A percentile compares a stretch with the other conserved stretches of the same genome.
phyloP scores from a whole-genome alignment of 30 jellyfish, hydroid and myxozoan species.

The Aurelia aurita complex sp. Pacific region DNA sequence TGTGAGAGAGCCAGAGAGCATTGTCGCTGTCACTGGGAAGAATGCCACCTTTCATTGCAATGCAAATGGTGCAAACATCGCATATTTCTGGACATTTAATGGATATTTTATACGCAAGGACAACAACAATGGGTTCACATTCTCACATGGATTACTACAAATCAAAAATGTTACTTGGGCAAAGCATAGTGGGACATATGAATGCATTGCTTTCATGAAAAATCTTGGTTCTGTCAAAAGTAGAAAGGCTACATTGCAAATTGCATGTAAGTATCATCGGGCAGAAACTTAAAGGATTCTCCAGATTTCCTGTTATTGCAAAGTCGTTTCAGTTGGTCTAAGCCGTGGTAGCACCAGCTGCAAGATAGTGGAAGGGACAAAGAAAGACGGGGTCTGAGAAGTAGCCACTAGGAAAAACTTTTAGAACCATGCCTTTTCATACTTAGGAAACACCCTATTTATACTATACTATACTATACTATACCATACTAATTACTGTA shows the following conservation, averaged over 20 bases:
- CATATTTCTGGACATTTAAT: conserved; percentile 24
- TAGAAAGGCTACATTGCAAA: neutral
- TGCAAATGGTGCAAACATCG: neutral
- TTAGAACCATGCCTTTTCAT: too few species aligned
- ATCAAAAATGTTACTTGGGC: neutral
- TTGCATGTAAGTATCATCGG: conserved; percentile 23
- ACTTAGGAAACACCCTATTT: too few species aligned
- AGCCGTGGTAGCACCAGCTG: too few species aligned
- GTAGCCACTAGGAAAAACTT: too few species aligned
- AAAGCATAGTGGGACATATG: conserved; percentile 15
- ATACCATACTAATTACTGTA: too few species aligned
- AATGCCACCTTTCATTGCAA: conserved; percentile 15
- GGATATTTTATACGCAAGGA: neutral
- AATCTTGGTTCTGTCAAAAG: conserved; percentile 17
- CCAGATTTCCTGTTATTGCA: neutral
- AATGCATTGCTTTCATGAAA: conserved; percentile 10
- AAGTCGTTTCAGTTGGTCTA: neutral
- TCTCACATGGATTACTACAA: neutral
- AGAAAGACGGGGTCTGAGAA: too few species aligned
- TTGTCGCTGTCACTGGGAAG: conserved; percentile 6
- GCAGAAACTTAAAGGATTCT: neutral
- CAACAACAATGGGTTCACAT: conserved; percentile 3
- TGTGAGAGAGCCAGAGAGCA: neutral
- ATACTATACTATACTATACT: too few species aligned
- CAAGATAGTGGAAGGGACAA: too few species aligned